A percentile compares a stretch with the other conserved stretches of the same genome.
Conservation (phyloP, 2,888 invertebrate species). For the Resseliella maxima region DNA sequence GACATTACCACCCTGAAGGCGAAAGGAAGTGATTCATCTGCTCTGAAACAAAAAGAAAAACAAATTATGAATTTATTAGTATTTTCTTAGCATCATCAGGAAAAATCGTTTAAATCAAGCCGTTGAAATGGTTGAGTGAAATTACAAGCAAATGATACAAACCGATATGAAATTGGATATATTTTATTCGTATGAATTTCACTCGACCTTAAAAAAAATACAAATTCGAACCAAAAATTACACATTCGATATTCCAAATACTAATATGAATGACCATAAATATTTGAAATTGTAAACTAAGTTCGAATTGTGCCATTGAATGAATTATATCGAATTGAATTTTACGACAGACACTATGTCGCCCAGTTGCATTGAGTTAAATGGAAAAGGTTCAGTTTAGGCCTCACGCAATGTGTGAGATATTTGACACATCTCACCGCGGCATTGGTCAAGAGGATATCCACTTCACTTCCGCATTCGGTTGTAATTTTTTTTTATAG, state of each 20-base stretch:
- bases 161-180: constrained; percentile 23
- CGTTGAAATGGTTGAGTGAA: neutral
- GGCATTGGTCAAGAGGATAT: constrained; percentile 34
- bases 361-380: neutral
- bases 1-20: neutral
- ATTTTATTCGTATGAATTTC: neutral
- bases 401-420: constrained; percentile 33
- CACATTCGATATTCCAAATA: neutral
- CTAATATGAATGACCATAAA: neutral
- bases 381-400: neutral
- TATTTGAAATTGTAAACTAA: constrained; percentile 13
- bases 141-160: neutral
- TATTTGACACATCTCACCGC: constrained; percentile 46
- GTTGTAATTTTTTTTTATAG: no score
- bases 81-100: neutral
- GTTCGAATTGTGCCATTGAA: constrained; percentile 2
- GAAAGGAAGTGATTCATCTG: constrained; percentile 35
- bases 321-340: constrained; percentile 10
- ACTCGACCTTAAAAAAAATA: neutral
- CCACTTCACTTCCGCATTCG: constrained; percentile 39
- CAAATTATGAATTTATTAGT: neutral
- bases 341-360: constrained; percentile 53
- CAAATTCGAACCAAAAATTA: neutral
- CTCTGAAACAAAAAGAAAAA: neutral
- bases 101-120: neutral